phyloP scores from a whole-genome alignment of 2,113 vertebrate species.

The Castor canadensis region DNA sequence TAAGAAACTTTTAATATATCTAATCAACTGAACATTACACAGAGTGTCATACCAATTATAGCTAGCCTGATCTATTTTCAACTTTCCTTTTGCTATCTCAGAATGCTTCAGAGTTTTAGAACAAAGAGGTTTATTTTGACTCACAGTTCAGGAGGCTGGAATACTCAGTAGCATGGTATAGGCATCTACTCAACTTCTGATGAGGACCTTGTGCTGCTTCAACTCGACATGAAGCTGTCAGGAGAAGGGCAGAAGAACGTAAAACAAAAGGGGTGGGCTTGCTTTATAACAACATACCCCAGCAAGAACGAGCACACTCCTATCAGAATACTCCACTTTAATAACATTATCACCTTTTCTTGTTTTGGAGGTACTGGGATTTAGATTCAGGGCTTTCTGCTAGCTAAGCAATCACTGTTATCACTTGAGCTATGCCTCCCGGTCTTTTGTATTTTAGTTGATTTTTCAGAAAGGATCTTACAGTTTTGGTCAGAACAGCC shows the following conservation, averaged over 20 bases:
- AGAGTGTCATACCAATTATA: not conserved
- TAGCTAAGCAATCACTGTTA: too few species aligned
- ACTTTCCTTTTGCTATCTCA: not conserved
- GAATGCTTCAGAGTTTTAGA: not conserved
- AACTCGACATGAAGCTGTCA: not conserved
- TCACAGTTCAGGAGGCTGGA: not conserved
- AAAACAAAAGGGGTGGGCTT: not conserved
- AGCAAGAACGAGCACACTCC: not conserved
- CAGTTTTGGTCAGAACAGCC: too few species aligned
- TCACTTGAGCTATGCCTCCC: too few species aligned
- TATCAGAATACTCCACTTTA: not conserved
- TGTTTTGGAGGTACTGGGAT: too few species aligned
- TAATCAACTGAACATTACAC: not conserved
- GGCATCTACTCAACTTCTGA: too few species aligned
- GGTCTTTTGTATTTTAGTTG: too few species aligned
- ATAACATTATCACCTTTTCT: not conserved
- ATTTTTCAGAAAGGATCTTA: too few species aligned
- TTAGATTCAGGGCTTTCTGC: too few species aligned
- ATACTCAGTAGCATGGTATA: not conserved
- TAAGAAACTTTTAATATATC: not conserved
- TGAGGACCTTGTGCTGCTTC: not conserved
- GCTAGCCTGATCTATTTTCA: not conserved
- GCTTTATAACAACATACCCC: not conserved
- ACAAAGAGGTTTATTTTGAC: not conserved
- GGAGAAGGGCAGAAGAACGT: not conserved